A percentile compares a stretch with the other conserved stretches of the same genome.
Evolutionary conservation across 1,140 invertebrate species (phyloP).

Genomic region (Nasonia longicornis): DNA sequence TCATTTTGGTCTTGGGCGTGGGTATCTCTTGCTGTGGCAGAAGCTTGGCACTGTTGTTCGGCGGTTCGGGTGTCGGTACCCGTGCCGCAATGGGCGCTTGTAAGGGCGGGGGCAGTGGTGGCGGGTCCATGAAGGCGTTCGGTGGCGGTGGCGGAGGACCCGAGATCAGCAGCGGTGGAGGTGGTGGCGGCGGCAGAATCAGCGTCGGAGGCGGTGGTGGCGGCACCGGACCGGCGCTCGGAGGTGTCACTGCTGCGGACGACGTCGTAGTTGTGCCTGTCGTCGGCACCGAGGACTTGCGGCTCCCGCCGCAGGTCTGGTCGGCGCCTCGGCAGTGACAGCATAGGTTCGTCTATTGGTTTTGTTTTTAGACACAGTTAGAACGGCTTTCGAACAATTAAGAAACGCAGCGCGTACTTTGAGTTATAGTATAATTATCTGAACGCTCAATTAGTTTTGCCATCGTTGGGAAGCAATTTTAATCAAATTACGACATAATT

Average conservation of each 20-base stretch:
- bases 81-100: slow-evolving; percentile 61
- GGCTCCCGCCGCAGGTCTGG: slow-evolving; percentile 58
- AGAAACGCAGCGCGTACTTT: too few species aligned
- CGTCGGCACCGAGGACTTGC: slow-evolving; percentile 61
- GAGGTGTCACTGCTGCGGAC: slow-evolving; percentile 64
- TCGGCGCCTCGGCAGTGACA: slow-evolving; percentile 67
- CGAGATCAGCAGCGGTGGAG: slow-evolving; percentile 60
- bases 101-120: slow-evolving; percentile 62
- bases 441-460: background rate
- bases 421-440: background rate
- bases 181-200: slow-evolving; percentile 64
- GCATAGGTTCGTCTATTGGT: slow-evolving; percentile 65
- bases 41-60: slow-evolving; percentile 65
- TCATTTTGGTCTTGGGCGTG: slow-evolving; percentile 92
- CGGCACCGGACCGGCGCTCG: slow-evolving; percentile 44
- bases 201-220: slow-evolving; percentile 59
- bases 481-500: slow-evolving; percentile 15
- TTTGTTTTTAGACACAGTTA: too few species aligned
- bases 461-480: background rate
- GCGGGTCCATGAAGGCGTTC: slow-evolving; percentile 57
- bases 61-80: slow-evolving; percentile 61
- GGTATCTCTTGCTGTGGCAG: slow-evolving; percentile 90
- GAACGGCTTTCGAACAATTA: too few species aligned
- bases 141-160: slow-evolving; percentile 57
- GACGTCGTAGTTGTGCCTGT: slow-evolving; percentile 52